phyloP scores from a whole-genome alignment of 2,888 invertebrate genomes.

The Cybosia mesomella region DNA sequence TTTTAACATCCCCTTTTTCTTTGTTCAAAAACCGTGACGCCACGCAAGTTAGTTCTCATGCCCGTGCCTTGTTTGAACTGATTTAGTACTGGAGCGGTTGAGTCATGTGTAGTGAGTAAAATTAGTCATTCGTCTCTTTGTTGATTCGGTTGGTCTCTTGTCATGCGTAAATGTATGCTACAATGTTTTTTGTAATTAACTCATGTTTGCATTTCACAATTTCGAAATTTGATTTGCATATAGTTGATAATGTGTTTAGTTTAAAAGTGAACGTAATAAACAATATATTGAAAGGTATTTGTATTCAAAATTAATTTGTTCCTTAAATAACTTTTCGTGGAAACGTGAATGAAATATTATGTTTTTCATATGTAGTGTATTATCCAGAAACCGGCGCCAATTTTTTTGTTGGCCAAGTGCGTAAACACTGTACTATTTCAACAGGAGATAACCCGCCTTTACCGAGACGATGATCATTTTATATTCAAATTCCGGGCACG shows the following conservation, averaged over 20 bases:
- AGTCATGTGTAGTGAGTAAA: constrained; percentile 64
- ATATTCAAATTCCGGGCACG: constrained; percentile 59
- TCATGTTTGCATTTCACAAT: constrained; percentile 17
- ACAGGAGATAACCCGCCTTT: constrained; percentile 39
- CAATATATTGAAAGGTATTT: constrained; percentile 25
- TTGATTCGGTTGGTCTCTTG: constrained; percentile 55
- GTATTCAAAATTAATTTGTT: constrained; percentile 38
- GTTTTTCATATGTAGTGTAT: constrained; percentile 44
- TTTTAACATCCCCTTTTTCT: constrained; percentile 79
- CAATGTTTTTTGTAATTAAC: constrained; percentile 42
- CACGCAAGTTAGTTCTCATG: constrained; percentile 81
- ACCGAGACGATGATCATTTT: constrained; percentile 48
- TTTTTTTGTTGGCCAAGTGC: constrained; percentile 53
- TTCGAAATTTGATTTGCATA: constrained; percentile 25
- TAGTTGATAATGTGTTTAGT: constrained; percentile 31
- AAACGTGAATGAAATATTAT: constrained; percentile 49
- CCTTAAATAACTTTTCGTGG: constrained; percentile 38
- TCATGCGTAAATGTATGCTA: constrained; percentile 55
- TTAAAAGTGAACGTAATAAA: constrained; percentile 27
- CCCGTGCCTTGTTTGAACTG: constrained; percentile 61
- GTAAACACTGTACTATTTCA: constrained; percentile 59
- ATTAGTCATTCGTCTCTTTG: constrained; percentile 71
- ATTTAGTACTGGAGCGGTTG: constrained; percentile 66
- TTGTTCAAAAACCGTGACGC: constrained; percentile 81
- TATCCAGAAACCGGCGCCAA: constrained; percentile 55